These are phyloP conservation scores for Rhopalosiphum nymphaeae DNA, from an alignment of 2,888 invertebrate species.

Conservation along the genomic window DNA sequence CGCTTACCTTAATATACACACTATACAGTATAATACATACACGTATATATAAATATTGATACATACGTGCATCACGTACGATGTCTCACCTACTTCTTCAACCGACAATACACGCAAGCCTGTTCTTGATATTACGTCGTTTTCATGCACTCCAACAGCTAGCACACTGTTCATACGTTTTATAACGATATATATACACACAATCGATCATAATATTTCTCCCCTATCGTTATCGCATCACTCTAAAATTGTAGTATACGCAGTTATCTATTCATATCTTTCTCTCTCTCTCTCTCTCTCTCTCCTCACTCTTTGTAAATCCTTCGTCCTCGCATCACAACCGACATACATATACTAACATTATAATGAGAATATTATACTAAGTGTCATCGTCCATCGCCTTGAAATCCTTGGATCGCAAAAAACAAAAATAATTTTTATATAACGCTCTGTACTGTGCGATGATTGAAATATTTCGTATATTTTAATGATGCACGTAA, in stretches of 20 bases:
- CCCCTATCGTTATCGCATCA: background rate
- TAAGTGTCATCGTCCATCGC: background rate
- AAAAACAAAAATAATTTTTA: background rate
- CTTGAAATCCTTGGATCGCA: background rate
- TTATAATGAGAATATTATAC: background rate
- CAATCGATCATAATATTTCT: background rate
- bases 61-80: background rate
- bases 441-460: background rate
- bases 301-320: background rate
- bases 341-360: background rate
- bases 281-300: too few relatives aligned
- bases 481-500: background rate
- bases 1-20: background rate
- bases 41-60: background rate
- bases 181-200: background rate
- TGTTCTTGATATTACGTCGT: constrained; percentile 17
- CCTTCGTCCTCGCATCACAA: background rate
- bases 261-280: background rate
- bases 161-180: background rate
- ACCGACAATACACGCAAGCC: background rate
- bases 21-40: background rate
- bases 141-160: background rate
- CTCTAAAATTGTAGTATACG: background rate
- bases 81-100: background rate
- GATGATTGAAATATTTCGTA: background rate